Percentiles rank a stretch among this genome's conserved stretches.
Conservation (phyloP, 2,888 invertebrate species). For the Germaria angustata region DNA sequence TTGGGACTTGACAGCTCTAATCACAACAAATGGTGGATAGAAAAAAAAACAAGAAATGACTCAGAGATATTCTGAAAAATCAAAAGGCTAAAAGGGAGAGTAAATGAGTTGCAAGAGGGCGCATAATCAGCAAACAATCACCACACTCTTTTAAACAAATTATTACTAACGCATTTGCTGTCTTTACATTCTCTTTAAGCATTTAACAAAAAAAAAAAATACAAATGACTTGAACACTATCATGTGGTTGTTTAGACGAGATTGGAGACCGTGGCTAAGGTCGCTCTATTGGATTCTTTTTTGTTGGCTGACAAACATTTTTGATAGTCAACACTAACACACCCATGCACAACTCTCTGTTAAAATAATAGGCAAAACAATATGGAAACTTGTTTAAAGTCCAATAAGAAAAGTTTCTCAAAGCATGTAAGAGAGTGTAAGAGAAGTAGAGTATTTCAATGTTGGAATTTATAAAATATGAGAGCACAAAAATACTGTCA, state of each 20-base stretch:
- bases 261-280: conserved; percentile 64
- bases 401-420: conserved; percentile 22
- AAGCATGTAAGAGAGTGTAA: neutral
- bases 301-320: conserved; percentile 5
- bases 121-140: conserved; percentile 38
- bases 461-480: conserved; percentile 38
- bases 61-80: conserved; percentile 39
- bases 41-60: conserved; percentile 47
- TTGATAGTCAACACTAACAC: conserved; percentile 39
- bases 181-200: neutral
- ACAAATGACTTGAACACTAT: neutral
- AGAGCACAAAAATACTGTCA: conserved; percentile 18
- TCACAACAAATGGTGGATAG: conserved; percentile 55
- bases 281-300: conserved; percentile 46
- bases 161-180: neutral
- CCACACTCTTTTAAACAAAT: conserved; percentile 7
- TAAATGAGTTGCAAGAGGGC: conserved; percentile 33
- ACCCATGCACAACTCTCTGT: conserved; percentile 16
- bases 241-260: conserved; percentile 42
- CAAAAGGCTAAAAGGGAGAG: conserved; percentile 22
- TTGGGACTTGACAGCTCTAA: conserved; percentile 43
- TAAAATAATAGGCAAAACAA: conserved; percentile 18
- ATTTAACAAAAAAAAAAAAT: neutral
- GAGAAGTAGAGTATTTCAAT: conserved; percentile 10
- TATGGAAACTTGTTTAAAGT: conserved; percentile 3